These are phyloP conservation scores for Alces alces DNA, from an alignment of 2,113 vertebrate genomes.

Conservation along the genomic window DNA sequence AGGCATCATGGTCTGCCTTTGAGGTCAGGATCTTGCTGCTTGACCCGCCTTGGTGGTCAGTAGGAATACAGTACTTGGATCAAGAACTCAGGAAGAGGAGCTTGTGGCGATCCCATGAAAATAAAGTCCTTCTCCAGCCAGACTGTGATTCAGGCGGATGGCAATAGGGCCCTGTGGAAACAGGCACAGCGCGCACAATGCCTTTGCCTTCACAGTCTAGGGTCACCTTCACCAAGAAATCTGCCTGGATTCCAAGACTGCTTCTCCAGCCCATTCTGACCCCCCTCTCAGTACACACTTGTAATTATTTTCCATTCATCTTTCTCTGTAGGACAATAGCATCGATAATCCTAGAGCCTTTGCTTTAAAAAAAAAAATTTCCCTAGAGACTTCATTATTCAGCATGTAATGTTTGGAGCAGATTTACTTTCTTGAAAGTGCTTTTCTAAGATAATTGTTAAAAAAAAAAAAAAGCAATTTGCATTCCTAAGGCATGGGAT, in stretches of 20 bases:
- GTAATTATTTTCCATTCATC: neutral
- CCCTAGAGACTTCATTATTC: conserved; percentile 31
- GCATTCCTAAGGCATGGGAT: neutral
- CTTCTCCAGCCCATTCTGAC: neutral
- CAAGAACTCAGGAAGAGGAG: neutral
- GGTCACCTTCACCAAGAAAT: neutral
- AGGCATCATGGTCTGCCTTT: neutral
- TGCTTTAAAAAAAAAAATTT: neutral
- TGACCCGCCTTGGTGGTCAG: neutral
- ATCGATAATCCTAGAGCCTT: conserved; percentile 26
- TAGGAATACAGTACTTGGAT: neutral
- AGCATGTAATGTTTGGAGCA: conserved; percentile 23
- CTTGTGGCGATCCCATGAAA: neutral
- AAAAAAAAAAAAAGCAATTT: conserved; percentile 20
- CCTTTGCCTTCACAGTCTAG: neutral
- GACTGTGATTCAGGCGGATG: neutral
- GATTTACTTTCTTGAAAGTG: neutral
- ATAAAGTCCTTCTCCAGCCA: neutral
- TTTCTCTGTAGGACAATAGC: neutral
- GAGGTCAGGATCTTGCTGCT: neutral
- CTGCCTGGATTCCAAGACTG: neutral
- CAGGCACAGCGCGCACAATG: neutral
- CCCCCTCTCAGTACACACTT: neutral
- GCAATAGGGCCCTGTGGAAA: too few species aligned
- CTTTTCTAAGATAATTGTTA: conserved; percentile 5